Evolutionary conservation across 2,113 vertebrate genomes (phyloP).

Genomic region (Alligator mississippiensis): DNA sequence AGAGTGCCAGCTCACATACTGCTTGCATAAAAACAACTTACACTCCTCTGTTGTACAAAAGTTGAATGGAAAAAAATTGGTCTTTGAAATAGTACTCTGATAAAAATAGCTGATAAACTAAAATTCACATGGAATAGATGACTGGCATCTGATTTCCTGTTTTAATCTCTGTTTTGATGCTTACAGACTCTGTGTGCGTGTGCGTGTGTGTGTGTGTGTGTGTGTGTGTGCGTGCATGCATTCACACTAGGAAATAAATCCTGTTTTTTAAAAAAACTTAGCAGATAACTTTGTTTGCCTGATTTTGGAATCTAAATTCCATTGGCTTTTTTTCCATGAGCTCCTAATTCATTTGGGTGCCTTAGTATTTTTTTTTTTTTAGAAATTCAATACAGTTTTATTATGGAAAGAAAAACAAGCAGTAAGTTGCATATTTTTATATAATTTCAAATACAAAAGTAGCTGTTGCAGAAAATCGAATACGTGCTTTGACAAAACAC

Average conservation of each 20-base stretch:
- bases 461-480: not conserved
- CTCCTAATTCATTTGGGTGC: not conserved
- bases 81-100: constrained; percentile 40
- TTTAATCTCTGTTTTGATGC: constrained; percentile 55
- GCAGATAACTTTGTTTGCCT: not conserved
- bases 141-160: constrained; percentile 60
- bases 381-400: not conserved
- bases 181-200: not conserved
- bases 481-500: not conserved
- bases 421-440: not conserved
- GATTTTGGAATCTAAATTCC: not conserved
- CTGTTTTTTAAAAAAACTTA: not conserved
- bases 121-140: constrained; percentile 51
- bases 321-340: not conserved
- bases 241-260: not conserved
- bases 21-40: not conserved
- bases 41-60: not conserved
- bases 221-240: not conserved
- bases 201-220: too few species aligned
- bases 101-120: constrained; percentile 56
- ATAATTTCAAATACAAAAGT: not conserved
- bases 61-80: not conserved
- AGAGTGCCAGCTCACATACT: not conserved
- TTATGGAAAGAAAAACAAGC: not conserved
- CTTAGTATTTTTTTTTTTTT: too few species aligned